These are phyloP conservation scores for Leptobrachium leishanense DNA, from an alignment of 2,113 vertebrate species.

Conservation along the genomic window DNA sequence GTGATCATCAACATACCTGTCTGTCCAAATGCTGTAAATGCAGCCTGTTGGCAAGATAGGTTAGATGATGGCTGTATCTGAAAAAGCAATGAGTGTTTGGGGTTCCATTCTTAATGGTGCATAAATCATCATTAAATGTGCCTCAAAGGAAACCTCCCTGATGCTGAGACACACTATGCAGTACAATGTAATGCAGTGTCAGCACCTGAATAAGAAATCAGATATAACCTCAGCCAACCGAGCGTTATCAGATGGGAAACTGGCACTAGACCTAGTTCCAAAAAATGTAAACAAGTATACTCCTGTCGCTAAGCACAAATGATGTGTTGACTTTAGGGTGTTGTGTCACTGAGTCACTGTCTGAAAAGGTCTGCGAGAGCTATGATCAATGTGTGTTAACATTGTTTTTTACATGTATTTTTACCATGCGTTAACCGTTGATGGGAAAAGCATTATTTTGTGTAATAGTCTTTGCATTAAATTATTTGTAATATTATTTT, in stretches of 20 bases:
- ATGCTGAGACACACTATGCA: slow-evolving; percentile 16
- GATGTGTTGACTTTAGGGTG: not conserved
- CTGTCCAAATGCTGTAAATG: no score
- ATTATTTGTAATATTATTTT: no score
- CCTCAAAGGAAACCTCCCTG: slow-evolving; percentile 19
- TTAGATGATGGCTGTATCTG: not conserved
- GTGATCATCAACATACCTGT: no score
- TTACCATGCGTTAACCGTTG: not conserved
- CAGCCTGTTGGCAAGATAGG: not conserved
- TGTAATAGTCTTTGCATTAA: no score
- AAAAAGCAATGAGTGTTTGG: no score
- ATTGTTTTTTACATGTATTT: not conserved
- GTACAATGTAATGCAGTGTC: slow-evolving; percentile 13
- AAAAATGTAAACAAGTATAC: not conserved
- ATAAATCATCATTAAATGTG: not conserved
- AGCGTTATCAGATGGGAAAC: not conserved
- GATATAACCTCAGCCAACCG: slow-evolving; percentile 17
- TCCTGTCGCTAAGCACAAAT: not conserved
- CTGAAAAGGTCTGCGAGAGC: not conserved
- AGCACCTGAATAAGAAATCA: slow-evolving; percentile 4
- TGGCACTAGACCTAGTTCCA: not conserved
- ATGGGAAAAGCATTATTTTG: not conserved
- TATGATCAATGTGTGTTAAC: not conserved
- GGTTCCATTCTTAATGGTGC: no score
- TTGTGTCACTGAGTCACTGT: not conserved